Percentiles rank a stretch among this genome's conserved stretches.
phyloP scores from a whole-genome alignment of 2,888 invertebrate species.

The Villa cingulata region DNA sequence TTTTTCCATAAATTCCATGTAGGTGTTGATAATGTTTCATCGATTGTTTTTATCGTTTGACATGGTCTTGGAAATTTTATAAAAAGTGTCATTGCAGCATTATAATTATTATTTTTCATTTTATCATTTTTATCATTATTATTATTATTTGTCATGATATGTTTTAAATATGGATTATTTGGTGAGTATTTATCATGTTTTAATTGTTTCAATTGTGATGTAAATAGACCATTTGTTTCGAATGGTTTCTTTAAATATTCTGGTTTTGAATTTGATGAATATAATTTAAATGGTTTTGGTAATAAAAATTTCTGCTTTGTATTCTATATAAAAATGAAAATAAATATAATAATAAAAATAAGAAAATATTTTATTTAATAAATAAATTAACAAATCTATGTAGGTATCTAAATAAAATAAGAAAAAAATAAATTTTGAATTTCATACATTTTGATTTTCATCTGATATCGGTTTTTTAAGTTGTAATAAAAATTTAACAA shows the following conservation, averaged over 20 bases:
- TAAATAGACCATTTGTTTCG: background rate
- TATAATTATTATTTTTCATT: too few species aligned
- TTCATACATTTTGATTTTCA: too few species aligned
- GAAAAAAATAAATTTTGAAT: too few species aligned
- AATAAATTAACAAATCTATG: background rate
- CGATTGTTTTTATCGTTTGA: background rate
- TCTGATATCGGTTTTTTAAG: conserved; percentile 17
- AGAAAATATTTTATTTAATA: too few species aligned
- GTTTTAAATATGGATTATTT: background rate
- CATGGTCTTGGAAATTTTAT: background rate
- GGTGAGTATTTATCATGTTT: background rate
- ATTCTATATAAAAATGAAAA: background rate
- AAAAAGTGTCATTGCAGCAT: too few species aligned
- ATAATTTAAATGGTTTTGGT: conserved; percentile 22
- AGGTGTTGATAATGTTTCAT: background rate
- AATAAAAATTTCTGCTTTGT: conserved; percentile 15
- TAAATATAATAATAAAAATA: background rate
- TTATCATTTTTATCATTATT: background rate
- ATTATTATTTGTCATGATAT: background rate
- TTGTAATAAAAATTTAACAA: conserved; percentile 19
- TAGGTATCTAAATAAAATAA: too few species aligned
- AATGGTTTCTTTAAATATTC: background rate
- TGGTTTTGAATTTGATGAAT: conserved; percentile 12
- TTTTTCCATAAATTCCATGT: background rate
- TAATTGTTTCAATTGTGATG: background rate